phyloP scores from a whole-genome alignment of 2,888 invertebrate genomes.

The Altica lythri region DNA sequence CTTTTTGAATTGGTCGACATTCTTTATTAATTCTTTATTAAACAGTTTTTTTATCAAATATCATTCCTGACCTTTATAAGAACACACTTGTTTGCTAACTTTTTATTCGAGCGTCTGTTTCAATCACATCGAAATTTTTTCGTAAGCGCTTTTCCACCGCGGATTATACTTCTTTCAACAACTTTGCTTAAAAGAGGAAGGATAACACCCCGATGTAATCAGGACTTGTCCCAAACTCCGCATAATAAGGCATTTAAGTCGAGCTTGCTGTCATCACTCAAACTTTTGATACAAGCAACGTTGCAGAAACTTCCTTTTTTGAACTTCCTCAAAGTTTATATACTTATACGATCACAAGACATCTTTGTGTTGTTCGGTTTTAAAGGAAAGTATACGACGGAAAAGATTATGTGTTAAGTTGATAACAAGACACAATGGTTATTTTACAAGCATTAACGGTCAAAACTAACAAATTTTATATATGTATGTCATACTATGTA shows the following conservation, averaged over 20 bases:
- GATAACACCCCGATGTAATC: conserved; percentile 16
- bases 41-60: too few species aligned
- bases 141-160: conserved; percentile 11
- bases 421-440: too few species aligned
- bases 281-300: conserved; percentile 16
- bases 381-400: too few species aligned
- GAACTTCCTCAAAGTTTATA: conserved; percentile 8
- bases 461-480: too few species aligned
- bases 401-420: too few species aligned
- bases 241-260: conserved; percentile 20
- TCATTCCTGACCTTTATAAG: too few species aligned
- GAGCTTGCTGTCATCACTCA: conserved; percentile 13
- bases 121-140: conserved; percentile 11
- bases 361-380: too few species aligned
- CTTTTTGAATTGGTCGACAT: too few species aligned
- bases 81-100: conserved; percentile 8
- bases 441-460: too few species aligned
- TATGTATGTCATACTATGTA: too few species aligned
- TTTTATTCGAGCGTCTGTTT: conserved; percentile 18
- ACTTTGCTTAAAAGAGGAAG: conserved; percentile 20
- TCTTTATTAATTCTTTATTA: too few species aligned
- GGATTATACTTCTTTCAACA: conserved; percentile 16
- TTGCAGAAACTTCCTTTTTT: conserved; percentile 11
- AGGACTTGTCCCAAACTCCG: conserved; percentile 17
- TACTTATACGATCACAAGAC: too few species aligned